Evolutionary conservation across 2,888 invertebrate genomes (phyloP).

Genomic region (Cataglyphis rosenhaueri): DNA sequence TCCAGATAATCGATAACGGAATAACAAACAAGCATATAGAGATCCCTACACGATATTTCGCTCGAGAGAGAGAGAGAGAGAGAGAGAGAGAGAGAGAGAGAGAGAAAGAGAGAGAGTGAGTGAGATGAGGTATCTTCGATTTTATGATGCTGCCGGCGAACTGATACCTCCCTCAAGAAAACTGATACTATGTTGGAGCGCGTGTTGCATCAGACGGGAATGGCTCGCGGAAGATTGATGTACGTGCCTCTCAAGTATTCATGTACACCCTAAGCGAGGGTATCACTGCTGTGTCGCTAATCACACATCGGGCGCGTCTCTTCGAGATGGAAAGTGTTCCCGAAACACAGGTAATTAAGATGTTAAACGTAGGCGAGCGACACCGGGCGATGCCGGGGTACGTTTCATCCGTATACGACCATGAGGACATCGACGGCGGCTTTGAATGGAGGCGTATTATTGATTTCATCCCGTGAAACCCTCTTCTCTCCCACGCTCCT

Average conservation of each 20-base stretch:
- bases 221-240: slow-evolving; percentile 45
- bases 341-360: slow-evolving; percentile 24
- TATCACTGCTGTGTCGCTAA: slow-evolving; percentile 26
- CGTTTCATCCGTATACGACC: slow-evolving; percentile 24
- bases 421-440: slow-evolving; percentile 60
- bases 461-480: slow-evolving; percentile 79
- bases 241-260: neutral
- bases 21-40: neutral
- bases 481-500: slow-evolving; percentile 54
- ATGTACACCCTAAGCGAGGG: neutral
- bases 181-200: slow-evolving; percentile 18
- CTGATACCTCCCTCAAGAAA: slow-evolving; percentile 37
- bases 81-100: neutral
- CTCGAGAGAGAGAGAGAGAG: too few species aligned
- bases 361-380: slow-evolving; percentile 18
- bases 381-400: neutral
- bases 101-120: neutral
- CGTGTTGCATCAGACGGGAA: slow-evolving; percentile 20
- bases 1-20: neutral
- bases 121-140: slow-evolving; percentile 12
- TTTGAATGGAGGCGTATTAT: slow-evolving; percentile 82
- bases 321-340: slow-evolving; percentile 38
- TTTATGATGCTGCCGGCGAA: slow-evolving; percentile 19
- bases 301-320: slow-evolving; percentile 18
- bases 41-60: slow-evolving; percentile 15